Base-by-base conservation (phyloP, 2,888 invertebrate genomes). In the Drosophila atroscutellata region DNA sequence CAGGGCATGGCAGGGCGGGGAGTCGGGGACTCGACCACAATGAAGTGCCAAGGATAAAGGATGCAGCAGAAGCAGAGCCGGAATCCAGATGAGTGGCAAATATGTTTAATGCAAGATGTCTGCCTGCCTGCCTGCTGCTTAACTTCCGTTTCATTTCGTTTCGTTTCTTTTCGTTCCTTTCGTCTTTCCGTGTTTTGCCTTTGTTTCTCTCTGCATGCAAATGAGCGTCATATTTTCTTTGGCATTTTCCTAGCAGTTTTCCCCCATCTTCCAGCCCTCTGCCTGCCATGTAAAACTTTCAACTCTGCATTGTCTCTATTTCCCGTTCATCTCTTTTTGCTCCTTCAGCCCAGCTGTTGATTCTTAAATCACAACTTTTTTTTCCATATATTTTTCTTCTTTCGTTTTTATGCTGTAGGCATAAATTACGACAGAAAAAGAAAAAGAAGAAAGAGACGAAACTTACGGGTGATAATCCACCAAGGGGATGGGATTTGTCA, bases 21-120 rank as follows among this genome's bases (percentile, higher is more conserved):
- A 13, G 13, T 26, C 37, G 7, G 55, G 3, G 24, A 20, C 54
- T 5, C 32, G 42, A 26, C 68, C 64, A 47, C 45, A 47, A 26
- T 32, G 37, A 37, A 63, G 57, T 49, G 58, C 45, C 63, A 37
- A 37, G 58, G 36, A 59, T 66, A 58, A 45, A 74, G 60, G 61
- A 70, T 70, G 63, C 42, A 60, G 52, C 54, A 49, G 56, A 15
- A 30, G 45, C 54, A 51, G 24, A 36, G 30, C 37, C 34, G 34
- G 54, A 18, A 24, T 54, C 20, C 55, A 59, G 67, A 26, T 72
- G 50, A 75, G 60, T 75, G 70, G 71, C 77, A 78, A 82, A 86
- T 86, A 86, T 84, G 85, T 78, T 80, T 84, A 80, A 80, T 82
- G 85, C 75, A 78, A 79, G 72, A 70, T 72, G 77, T 59, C 75